Evolutionary conservation across 35 echinoderm and acorn worm species (phyloP).

Genomic region (Amphiura filiformis): DNA sequence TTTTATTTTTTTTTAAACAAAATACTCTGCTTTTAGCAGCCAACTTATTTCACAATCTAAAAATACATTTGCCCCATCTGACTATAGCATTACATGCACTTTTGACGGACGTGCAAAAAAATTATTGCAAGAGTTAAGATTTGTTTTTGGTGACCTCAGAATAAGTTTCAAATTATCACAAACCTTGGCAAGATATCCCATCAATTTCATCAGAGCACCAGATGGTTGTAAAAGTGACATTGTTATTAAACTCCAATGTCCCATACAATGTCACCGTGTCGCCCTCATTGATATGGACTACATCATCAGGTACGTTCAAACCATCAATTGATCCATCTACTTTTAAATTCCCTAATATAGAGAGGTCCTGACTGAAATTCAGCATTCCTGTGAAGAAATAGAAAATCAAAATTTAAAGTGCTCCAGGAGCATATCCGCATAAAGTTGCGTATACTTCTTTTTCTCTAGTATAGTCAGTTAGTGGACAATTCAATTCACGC

Average conservation of each 20-base stretch:
- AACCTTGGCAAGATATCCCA: constrained; percentile 9
- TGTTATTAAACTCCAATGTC: neutral
- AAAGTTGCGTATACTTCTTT: too few species aligned
- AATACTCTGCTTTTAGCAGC: too few species aligned
- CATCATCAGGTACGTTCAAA: neutral
- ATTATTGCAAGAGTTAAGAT: neutral
- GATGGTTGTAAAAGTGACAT: neutral
- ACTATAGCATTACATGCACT: neutral
- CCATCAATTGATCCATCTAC: constrained; percentile 15
- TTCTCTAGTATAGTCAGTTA: too few species aligned
- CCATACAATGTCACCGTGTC: neutral
- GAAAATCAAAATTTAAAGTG: too few species aligned
- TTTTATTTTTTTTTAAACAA: too few species aligned
- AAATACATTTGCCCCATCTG: neutral
- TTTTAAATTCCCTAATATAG: constrained; percentile 4
- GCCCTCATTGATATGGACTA: neutral
- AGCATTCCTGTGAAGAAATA: too few species aligned
- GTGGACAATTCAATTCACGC: too few species aligned
- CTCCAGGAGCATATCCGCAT: too few species aligned
- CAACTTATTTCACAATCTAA: too few species aligned
- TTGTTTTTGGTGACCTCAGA: neutral
- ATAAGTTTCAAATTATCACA: neutral
- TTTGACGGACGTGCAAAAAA: neutral
- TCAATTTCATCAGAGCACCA: neutral
- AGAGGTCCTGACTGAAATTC: neutral